Percentiles rank a stretch among this genome's conserved stretches.
These are phyloP conservation scores for Phrynocephalus versicolor DNA, from an alignment of 2,113 vertebrate species.

Conservation along the genomic window DNA sequence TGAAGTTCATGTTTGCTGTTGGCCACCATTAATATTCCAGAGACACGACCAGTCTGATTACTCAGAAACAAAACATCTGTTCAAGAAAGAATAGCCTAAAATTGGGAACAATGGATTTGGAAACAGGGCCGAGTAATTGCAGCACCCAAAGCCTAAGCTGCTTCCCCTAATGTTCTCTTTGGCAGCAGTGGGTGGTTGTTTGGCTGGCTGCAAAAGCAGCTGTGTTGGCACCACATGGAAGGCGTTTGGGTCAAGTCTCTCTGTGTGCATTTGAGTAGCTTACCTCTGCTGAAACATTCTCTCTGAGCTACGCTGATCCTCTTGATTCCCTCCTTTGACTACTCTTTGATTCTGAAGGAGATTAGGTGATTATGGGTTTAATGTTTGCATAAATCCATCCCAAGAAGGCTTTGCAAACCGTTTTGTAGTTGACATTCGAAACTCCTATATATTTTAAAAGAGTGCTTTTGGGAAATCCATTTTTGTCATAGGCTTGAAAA, in stretches of 20 bases:
- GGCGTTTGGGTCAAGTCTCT: conserved; percentile 54
- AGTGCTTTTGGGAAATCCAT: conserved; percentile 24
- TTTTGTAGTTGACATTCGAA: conserved; percentile 36
- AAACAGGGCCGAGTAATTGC: conserved; percentile 52
- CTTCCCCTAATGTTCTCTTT: conserved; percentile 36
- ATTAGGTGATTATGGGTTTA: conserved; percentile 37
- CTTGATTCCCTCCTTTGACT: conserved; percentile 27
- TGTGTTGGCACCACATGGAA: conserved; percentile 62
- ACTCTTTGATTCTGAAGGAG: conserved; percentile 43
- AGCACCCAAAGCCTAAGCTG: conserved; percentile 47
- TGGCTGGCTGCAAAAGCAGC: conserved; percentile 69
- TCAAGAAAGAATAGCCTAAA: conserved; percentile 35
- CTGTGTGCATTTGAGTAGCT: background rate
- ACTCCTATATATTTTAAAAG: conserved; percentile 1
- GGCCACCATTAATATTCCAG: conserved; percentile 23
- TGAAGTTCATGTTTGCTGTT: conserved; percentile 6
- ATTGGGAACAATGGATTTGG: conserved; percentile 48
- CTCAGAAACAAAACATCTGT: conserved; percentile 33
- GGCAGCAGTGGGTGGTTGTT: conserved; percentile 45
- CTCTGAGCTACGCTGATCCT: conserved; percentile 29
- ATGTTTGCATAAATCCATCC: conserved; percentile 41
- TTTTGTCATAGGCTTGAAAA: background rate
- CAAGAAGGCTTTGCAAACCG: conserved; percentile 34
- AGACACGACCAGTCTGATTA: conserved; percentile 3
- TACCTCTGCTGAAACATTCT: conserved; percentile 33